These are phyloP conservation scores for Tyrophagus putrescentiae DNA, from an alignment of 1,140 invertebrate species.

Conservation along the genomic window DNA sequence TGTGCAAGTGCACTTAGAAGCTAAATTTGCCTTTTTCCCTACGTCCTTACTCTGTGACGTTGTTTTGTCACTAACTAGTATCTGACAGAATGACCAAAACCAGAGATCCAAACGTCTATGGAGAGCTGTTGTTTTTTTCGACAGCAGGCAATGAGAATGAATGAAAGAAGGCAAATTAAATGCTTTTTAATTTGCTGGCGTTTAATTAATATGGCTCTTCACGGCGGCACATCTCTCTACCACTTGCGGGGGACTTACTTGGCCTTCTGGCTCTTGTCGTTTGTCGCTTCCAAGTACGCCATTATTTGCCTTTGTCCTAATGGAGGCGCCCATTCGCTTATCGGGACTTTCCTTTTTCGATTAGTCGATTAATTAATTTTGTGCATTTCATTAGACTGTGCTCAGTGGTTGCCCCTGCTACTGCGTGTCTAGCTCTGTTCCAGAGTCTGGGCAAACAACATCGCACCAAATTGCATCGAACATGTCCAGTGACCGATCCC, in stretches of 20 bases:
- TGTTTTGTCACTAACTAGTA: no score
- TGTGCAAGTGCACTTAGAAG: not conserved
- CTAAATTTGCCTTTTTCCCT: not conserved
- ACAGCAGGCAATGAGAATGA: not conserved
- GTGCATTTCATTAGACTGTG: not conserved
- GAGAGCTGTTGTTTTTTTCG: no score
- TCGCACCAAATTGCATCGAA: not conserved
- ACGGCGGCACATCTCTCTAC: not conserved
- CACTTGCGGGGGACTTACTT: not conserved
- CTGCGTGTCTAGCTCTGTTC: no score
- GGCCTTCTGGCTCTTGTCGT: not conserved
- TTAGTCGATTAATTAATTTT: slow-evolving; percentile 15
- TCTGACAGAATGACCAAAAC: not conserved
- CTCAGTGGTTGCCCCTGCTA: no score
- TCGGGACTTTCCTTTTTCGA: not conserved
- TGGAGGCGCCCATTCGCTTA: not conserved
- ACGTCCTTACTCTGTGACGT: no score
- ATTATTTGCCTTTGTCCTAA: not conserved
- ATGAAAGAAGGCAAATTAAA: no score
- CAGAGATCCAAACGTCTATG: not conserved
- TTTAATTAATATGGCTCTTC: not conserved
- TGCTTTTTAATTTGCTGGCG: no score
- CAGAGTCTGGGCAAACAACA: not conserved
- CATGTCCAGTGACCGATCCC: no score
- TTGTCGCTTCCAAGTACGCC: no score